Conservation (phyloP, 1,140 invertebrate genomes). For the Orussus abietinus region DNA sequence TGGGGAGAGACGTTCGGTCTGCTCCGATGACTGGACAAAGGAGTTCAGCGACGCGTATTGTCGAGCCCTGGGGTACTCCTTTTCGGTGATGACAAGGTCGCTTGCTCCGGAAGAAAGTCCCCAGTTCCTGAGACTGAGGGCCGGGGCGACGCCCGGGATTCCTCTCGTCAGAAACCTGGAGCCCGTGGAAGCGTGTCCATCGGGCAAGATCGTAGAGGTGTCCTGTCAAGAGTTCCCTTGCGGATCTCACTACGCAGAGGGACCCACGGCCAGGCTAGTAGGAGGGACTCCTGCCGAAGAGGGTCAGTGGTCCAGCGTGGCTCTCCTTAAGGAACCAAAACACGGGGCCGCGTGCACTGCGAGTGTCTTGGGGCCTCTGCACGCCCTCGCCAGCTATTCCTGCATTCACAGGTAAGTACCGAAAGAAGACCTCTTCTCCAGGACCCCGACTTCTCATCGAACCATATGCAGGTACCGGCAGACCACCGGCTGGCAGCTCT, state of each 20-base stretch:
- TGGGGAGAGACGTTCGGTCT: slow-evolving; percentile 50
- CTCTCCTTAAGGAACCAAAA: slow-evolving; percentile 54
- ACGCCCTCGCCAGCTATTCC: slow-evolving; percentile 58
- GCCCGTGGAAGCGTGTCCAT: slow-evolving; percentile 43
- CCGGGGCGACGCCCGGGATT: slow-evolving; percentile 29
- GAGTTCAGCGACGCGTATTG: slow-evolving; percentile 57
- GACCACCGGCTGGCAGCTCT: slow-evolving; percentile 44
- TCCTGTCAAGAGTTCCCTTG: slow-evolving; percentile 60
- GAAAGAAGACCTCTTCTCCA: no score
- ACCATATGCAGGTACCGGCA: slow-evolving; percentile 46
- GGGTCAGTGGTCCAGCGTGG: slow-evolving; percentile 59
- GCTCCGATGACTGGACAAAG: slow-evolving; percentile 55
- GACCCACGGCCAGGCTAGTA: slow-evolving; percentile 48
- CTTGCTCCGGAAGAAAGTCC: slow-evolving; percentile 25
- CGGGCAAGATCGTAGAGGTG: slow-evolving; percentile 51
- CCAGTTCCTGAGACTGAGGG: slow-evolving; percentile 44
- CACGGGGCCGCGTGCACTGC: slow-evolving; percentile 57
- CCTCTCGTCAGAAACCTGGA: slow-evolving; percentile 49
- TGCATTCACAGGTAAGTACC: slow-evolving; percentile 53
- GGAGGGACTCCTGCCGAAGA: slow-evolving; percentile 52
- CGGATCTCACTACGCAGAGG: slow-evolving; percentile 46
- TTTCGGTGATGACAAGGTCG: slow-evolving; percentile 42
- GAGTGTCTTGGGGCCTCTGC: slow-evolving; percentile 57
- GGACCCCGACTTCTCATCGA: no score
- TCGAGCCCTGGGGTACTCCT: slow-evolving; percentile 53